These are phyloP conservation scores for Altica lythri DNA, from an alignment of 2,888 invertebrate species.

Conservation along the genomic window DNA sequence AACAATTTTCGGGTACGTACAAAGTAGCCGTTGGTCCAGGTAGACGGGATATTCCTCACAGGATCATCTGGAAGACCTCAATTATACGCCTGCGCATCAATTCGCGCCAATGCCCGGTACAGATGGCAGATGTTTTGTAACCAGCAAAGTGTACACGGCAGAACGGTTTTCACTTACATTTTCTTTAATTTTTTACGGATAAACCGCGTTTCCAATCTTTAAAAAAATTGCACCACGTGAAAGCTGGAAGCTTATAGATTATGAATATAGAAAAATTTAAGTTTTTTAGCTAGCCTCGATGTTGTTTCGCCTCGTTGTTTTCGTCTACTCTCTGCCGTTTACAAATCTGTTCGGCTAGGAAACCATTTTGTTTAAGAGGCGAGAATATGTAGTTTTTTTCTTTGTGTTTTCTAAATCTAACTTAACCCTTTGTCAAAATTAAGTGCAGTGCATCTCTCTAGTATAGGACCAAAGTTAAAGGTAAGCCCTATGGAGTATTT, in stretches of 20 bases:
- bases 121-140: slow-evolving; percentile 61
- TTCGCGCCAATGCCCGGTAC: slow-evolving; percentile 60
- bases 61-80: slow-evolving; percentile 27
- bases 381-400: slow-evolving; percentile 50
- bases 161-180: slow-evolving; percentile 44
- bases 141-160: slow-evolving; percentile 51
- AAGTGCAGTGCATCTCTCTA: slow-evolving; percentile 36
- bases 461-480: slow-evolving; percentile 35
- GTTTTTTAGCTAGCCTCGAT: slow-evolving; percentile 43
- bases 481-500: slow-evolving; percentile 37
- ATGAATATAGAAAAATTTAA: slow-evolving; percentile 38
- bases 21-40: slow-evolving; percentile 23
- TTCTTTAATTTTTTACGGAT: slow-evolving; percentile 43
- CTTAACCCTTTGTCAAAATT: slow-evolving; percentile 32
- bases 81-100: slow-evolving; percentile 46
- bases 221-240: slow-evolving; percentile 32
- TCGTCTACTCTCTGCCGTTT: slow-evolving; percentile 50
- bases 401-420: slow-evolving; percentile 38
- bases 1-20: slow-evolving; percentile 6
- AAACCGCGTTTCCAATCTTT: slow-evolving; percentile 34
- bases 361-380: slow-evolving; percentile 56
- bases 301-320: slow-evolving; percentile 46
- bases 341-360: slow-evolving; percentile 51
- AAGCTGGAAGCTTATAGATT: slow-evolving; percentile 38
- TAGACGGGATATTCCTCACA: slow-evolving; percentile 14